phyloP scores from a whole-genome alignment of 2,797 vertebrate genomes.

The Valencia hispanica region DNA sequence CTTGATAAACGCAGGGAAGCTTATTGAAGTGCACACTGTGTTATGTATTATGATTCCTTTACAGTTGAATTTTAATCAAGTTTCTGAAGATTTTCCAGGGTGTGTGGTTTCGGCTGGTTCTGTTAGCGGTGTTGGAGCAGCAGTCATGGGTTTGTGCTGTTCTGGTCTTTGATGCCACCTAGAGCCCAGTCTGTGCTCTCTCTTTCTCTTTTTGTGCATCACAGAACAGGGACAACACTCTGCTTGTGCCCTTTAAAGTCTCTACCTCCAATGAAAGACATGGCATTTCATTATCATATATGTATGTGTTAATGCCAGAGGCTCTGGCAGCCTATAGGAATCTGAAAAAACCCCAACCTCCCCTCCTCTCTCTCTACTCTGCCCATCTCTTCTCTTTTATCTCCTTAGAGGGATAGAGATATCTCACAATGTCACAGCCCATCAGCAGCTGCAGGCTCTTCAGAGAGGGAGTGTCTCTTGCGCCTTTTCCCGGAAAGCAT shows the following conservation, averaged over 20 bases:
- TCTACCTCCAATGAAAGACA: slow-evolving; percentile 54
- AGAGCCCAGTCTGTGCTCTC: slow-evolving; percentile 45
- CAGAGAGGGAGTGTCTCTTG: slow-evolving; percentile 54
- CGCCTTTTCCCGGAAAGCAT: slow-evolving; percentile 16
- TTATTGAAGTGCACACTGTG: slow-evolving; percentile 65
- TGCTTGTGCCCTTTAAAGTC: slow-evolving; percentile 55
- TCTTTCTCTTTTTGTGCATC: slow-evolving; percentile 5
- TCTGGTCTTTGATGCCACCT: slow-evolving; percentile 73
- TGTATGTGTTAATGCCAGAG: slow-evolving; percentile 68
- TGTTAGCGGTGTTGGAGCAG: slow-evolving; percentile 22
- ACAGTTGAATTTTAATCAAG: slow-evolving; percentile 60
- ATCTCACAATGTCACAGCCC: slow-evolving; percentile 77
- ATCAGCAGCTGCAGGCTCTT: slow-evolving; percentile 75
- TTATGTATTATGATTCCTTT: slow-evolving; percentile 66
- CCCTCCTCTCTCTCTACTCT: slow-evolving; percentile 31
- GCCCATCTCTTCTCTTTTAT: slow-evolving; percentile 18
- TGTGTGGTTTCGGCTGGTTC: background rate
- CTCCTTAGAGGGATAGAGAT: slow-evolving; percentile 75
- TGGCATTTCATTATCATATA: slow-evolving; percentile 76
- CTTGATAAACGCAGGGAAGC: slow-evolving; percentile 73
- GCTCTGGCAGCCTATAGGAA: slow-evolving; percentile 36
- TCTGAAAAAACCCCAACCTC: slow-evolving; percentile 28
- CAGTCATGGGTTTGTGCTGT: slow-evolving; percentile 23
- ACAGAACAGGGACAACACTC: background rate
- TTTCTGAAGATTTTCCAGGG: slow-evolving; percentile 56